These are phyloP conservation scores for Aleadryas rufinucha DNA, from an alignment of 2,113 vertebrate species.

Conservation along the genomic window DNA sequence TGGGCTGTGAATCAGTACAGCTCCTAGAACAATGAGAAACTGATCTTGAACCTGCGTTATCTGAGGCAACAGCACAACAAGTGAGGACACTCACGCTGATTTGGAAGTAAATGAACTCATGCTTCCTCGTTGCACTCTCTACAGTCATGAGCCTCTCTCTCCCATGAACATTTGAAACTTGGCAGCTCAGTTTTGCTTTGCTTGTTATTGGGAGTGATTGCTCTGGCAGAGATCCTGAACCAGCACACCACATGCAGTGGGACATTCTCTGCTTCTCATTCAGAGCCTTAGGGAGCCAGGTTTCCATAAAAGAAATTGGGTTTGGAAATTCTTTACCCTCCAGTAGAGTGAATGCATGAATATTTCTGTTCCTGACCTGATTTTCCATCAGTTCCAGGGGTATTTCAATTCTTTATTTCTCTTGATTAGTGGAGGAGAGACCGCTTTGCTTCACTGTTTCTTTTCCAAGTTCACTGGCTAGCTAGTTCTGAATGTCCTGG, in stretches of 20 bases:
- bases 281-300: conserved; percentile 43
- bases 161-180: conserved; percentile 23
- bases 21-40: background rate
- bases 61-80: background rate
- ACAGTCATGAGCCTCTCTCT: background rate
- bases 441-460: background rate
- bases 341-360: background rate
- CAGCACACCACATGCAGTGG: conserved; percentile 50
- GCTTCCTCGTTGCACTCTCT: background rate
- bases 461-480: background rate
- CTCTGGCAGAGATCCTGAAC: conserved; percentile 41
- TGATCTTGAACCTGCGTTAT: background rate
- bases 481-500: conserved; percentile 7
- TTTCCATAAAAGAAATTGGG: conserved; percentile 47
- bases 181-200: conserved; percentile 36
- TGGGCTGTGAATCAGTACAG: background rate
- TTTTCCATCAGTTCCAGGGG: conserved; percentile 17
- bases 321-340: conserved; percentile 39
- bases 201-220: conserved; percentile 36
- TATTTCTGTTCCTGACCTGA: conserved; percentile 48
- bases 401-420: conserved; percentile 41
- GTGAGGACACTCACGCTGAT: background rate
- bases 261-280: conserved; percentile 21
- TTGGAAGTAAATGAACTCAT: background rate
- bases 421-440: background rate